Evolutionary conservation across 35 echinoderm and acorn worm genomes (phyloP).

Genomic region (Amphiura filiformis): DNA sequence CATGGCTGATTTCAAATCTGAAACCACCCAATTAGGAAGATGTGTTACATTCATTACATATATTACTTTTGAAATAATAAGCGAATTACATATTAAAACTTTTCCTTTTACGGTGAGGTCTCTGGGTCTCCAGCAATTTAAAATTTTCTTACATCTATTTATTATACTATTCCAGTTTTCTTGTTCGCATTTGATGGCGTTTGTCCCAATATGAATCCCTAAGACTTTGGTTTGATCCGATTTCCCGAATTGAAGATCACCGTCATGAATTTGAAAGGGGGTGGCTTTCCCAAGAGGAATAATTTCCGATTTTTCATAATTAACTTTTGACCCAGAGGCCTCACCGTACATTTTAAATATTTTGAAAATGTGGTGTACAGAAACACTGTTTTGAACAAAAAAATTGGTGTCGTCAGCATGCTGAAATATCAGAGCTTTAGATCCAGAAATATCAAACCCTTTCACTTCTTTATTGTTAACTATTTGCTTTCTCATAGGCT

Average conservation of each 20-base stretch:
- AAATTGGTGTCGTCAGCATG: conserved; percentile 39
- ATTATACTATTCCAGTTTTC: not conserved
- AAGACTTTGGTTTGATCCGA: not conserved
- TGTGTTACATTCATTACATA: not conserved
- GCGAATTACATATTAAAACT: not conserved
- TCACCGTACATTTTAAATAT: not conserved
- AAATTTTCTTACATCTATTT: not conserved
- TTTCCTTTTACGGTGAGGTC: not conserved
- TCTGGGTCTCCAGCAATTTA: not conserved
- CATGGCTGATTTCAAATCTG: not conserved
- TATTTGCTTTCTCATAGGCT: not conserved
- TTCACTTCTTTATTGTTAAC: not conserved
- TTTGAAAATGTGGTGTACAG: not conserved
- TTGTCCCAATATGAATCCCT: not conserved
- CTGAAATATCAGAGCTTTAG: not conserved
- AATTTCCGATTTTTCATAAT: not conserved
- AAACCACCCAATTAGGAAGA: not conserved
- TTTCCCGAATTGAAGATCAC: not conserved
- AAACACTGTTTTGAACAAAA: not conserved
- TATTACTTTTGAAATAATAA: not conserved
- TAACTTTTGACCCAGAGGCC: not conserved
- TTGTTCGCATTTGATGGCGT: not conserved
- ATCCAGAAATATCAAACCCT: not conserved
- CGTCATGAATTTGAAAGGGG: not conserved
- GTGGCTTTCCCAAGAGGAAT: not conserved